These are phyloP conservation scores for Syrista parreyssii DNA, from an alignment of 2,888 invertebrate species.

Conservation along the genomic window DNA sequence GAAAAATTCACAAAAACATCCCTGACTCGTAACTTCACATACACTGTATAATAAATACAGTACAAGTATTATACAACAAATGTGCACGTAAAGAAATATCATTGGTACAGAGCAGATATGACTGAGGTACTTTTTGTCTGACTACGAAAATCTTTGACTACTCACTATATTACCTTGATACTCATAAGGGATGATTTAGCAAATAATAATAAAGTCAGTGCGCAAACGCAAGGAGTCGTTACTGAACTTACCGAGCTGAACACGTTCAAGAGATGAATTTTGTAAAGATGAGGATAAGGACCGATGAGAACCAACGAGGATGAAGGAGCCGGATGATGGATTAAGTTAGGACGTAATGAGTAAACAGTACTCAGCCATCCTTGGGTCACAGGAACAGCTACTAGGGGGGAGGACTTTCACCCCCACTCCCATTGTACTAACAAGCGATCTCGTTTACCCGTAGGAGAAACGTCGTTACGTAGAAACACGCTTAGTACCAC, in stretches of 20 bases:
- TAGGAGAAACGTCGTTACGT: not conserved
- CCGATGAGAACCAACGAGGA: not conserved
- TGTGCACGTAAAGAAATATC: not conserved
- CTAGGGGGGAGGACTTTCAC: not conserved
- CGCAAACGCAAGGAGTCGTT: not conserved
- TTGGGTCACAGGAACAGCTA: not conserved
- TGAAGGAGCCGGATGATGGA: constrained; percentile 39
- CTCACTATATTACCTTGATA: not conserved
- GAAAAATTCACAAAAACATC: not conserved
- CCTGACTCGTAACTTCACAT: not conserved
- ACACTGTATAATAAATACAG: not conserved
- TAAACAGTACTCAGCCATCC: constrained; percentile 35
- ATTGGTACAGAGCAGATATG: not conserved
- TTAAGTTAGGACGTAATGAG: constrained; percentile 47
- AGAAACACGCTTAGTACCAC: not conserved
- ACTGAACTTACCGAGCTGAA: not conserved
- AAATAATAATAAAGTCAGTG: not conserved
- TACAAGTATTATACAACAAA: not conserved
- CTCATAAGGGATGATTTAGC: not conserved
- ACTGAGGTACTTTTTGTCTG: not conserved
- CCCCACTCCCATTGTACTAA: constrained; percentile 22
- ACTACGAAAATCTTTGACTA: not conserved
- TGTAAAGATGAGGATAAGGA: not conserved
- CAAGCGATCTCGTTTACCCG: constrained; percentile 39
- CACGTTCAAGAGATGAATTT: not conserved